Evolutionary conservation across 2,888 invertebrate species (phyloP).

Genomic region (Petrophora chlorosata): DNA sequence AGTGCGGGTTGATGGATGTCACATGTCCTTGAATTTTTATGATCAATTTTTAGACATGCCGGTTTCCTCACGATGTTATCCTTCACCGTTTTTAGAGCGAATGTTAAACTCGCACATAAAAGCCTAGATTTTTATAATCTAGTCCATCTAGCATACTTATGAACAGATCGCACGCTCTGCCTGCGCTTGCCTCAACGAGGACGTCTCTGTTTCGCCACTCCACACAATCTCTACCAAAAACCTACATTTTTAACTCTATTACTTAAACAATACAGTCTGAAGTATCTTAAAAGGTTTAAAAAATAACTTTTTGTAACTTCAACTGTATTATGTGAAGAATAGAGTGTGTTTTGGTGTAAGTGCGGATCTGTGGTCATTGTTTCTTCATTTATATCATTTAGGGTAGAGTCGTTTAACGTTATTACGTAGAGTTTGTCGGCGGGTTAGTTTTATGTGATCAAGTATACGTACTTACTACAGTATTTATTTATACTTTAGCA

Average conservation of each 20-base stretch:
- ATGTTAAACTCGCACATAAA: too few species aligned
- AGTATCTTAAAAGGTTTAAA: slow-evolving; percentile 1
- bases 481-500: too few species aligned
- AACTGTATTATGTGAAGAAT: neutral
- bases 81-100: too few species aligned
- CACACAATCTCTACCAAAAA: slow-evolving; percentile 29
- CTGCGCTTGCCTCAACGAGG: slow-evolving; percentile 48
- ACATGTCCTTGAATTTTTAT: too few species aligned
- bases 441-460: slow-evolving; percentile 6
- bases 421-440: slow-evolving; percentile 21
- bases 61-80: too few species aligned
- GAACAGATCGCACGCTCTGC: slow-evolving; percentile 47
- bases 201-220: slow-evolving; percentile 41
- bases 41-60: too few species aligned
- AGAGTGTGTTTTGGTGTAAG: neutral
- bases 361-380: slow-evolving; percentile 31
- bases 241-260: slow-evolving; percentile 15
- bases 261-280: neutral
- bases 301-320: neutral
- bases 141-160: slow-evolving; percentile 31
- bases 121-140: too few species aligned
- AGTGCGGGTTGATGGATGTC: too few species aligned
- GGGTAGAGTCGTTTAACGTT: slow-evolving; percentile 23
- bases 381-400: slow-evolving; percentile 28
- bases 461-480: too few species aligned